Evolutionary conservation across 2,888 invertebrate genomes (phyloP).

Genomic region (Endomychus coccineus): DNA sequence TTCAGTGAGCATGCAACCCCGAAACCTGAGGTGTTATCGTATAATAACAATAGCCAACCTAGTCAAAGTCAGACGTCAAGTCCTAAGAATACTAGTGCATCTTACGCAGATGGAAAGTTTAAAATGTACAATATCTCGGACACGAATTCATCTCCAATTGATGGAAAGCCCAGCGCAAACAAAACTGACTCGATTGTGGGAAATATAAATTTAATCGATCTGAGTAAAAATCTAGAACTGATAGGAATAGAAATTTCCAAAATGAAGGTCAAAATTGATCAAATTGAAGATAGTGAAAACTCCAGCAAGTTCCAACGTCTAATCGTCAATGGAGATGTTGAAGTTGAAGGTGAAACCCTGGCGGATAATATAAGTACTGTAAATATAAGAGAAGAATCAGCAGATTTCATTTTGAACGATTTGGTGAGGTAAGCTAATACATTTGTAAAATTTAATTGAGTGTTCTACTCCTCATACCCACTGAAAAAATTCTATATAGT

Average conservation of each 20-base stretch:
- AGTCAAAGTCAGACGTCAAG: no score
- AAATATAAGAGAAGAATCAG: slow-evolving; percentile 33
- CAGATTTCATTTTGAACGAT: slow-evolving; percentile 33
- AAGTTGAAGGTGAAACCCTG: slow-evolving; percentile 31
- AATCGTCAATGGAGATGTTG: slow-evolving; percentile 35
- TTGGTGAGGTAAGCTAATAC: slow-evolving; percentile 28
- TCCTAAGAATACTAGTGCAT: no score
- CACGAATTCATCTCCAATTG: no score
- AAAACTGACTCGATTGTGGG: slow-evolving; percentile 3
- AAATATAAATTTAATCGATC: slow-evolving; percentile 6
- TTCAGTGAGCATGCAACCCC: no score
- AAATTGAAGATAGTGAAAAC: slow-evolving; percentile 13
- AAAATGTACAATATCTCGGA: no score
- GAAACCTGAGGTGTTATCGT: no score
- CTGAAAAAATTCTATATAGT: no score
- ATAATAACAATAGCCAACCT: no score
- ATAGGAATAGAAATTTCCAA: slow-evolving; percentile 17
- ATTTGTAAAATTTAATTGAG: no score
- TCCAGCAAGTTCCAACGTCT: slow-evolving; percentile 25
- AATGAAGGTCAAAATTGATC: slow-evolving; percentile 21
- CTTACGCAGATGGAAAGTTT: no score
- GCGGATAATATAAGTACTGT: slow-evolving; percentile 29
- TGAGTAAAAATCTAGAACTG: slow-evolving; percentile 12
- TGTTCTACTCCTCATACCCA: no score
- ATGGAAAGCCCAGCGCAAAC: no score